Percentiles rank a stretch among this genome's conserved stretches.
Conservation (phyloP, 2,888 invertebrate species). For the Galerucella nymphaeae region DNA sequence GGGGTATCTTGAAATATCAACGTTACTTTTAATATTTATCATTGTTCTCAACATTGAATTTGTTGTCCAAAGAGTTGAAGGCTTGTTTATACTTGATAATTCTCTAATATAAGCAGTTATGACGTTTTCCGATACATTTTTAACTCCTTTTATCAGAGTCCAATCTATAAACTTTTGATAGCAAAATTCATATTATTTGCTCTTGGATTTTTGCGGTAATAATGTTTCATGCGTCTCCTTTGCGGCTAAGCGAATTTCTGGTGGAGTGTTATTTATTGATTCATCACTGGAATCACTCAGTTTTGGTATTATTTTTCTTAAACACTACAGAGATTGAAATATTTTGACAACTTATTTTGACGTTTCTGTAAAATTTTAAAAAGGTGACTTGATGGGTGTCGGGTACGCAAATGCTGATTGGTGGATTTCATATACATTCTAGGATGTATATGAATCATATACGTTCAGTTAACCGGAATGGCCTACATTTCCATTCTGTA, state of each 20-base stretch:
- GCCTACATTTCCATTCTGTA: too few relatives aligned
- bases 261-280: conserved; percentile 10
- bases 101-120: background rate
- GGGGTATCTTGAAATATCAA: too few relatives aligned
- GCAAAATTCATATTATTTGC: conserved; percentile 3
- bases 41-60: too few relatives aligned
- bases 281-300: background rate
- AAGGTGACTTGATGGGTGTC: background rate
- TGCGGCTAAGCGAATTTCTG: conserved; percentile 8
- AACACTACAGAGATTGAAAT: too few relatives aligned
- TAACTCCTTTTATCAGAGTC: background rate
- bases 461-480: too few relatives aligned
- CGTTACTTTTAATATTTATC: too few relatives aligned
- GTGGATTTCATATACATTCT: too few relatives aligned
- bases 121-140: background rate
- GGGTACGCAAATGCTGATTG: background rate
- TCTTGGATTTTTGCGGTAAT: conserved; percentile 8
- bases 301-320: background rate
- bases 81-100: background rate
- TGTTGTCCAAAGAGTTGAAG: too few relatives aligned
- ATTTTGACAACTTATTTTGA: too few relatives aligned
- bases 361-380: too few relatives aligned
- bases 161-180: background rate
- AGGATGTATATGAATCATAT: too few relatives aligned
- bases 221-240: background rate